A percentile compares a stretch with the other conserved stretches of the same genome.
phyloP scores from a whole-genome alignment of 2,888 invertebrate species.

The Drosophila maculinotata region DNA sequence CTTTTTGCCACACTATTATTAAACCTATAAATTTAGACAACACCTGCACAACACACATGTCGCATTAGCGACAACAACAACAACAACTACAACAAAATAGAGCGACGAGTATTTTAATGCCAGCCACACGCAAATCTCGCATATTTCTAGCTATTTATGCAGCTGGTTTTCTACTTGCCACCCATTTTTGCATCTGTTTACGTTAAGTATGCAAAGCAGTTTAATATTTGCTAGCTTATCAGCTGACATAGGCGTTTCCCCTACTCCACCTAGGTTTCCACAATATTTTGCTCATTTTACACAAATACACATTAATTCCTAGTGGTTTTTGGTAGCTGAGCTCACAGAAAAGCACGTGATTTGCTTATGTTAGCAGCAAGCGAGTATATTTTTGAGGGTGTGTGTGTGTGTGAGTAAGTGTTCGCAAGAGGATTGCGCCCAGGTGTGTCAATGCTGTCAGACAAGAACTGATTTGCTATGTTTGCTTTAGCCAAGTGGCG shows the following conservation, averaged over 20 bases:
- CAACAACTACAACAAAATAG: constrained; percentile 1
- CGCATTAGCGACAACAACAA: constrained; percentile 37
- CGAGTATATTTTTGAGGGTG: constrained; percentile 1
- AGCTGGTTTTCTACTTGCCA: constrained; percentile 34
- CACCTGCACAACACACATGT: constrained; percentile 63
- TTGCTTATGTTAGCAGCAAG: constrained; percentile 59
- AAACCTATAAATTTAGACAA: constrained; percentile 63
- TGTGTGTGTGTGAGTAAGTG: not conserved
- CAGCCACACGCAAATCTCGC: constrained; percentile 44
- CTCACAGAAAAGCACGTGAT: constrained; percentile 70
- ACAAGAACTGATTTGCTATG: constrained; percentile 52
- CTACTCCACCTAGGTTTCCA: constrained; percentile 16
- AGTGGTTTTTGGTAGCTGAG: constrained; percentile 42
- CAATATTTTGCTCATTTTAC: constrained; percentile 51
- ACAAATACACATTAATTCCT: constrained; percentile 60
- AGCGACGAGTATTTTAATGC: constrained; percentile 14
- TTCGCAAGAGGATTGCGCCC: constrained; percentile 12
- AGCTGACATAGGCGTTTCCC: constrained; percentile 20
- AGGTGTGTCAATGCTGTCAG: constrained; percentile 38
- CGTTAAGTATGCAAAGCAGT: constrained; percentile 50
- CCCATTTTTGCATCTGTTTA: constrained; percentile 56
- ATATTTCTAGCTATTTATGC: constrained; percentile 52
- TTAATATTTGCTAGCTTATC: constrained; percentile 59
- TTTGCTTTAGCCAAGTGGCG: constrained; percentile 31
- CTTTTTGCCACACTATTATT: constrained; percentile 59